A percentile compares a stretch with the other conserved stretches of the same genome.
phyloP scores from a whole-genome alignment of 2,888 invertebrate genomes.

The Priocnemis perturbator region DNA sequence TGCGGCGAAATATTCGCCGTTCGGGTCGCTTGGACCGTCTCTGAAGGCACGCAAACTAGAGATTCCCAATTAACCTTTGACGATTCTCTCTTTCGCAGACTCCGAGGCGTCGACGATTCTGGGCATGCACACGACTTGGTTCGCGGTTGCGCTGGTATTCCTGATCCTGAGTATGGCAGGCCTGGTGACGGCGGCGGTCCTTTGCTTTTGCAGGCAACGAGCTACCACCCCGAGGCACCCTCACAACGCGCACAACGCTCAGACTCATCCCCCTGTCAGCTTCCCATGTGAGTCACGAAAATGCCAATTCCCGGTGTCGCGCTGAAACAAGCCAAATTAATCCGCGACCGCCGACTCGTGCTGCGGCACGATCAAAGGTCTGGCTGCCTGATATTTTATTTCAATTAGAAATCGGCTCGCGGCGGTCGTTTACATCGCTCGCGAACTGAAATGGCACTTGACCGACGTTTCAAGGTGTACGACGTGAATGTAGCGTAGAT shows the following conservation, averaged over 20 bases:
- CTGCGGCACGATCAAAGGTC: neutral
- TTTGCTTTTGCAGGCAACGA: constrained; percentile 86
- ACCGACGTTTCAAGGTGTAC: too few species aligned
- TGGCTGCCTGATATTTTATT: too few species aligned
- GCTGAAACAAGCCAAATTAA: constrained; percentile 4
- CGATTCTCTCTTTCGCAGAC: constrained; percentile 73
- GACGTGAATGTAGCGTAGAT: too few species aligned
- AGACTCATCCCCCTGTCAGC: constrained; percentile 71
- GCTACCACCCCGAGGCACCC: constrained; percentile 73
- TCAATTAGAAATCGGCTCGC: too few species aligned
- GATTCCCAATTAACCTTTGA: too few species aligned
- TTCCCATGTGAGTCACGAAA: constrained; percentile 72
- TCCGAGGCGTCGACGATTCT: constrained; percentile 81
- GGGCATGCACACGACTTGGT: constrained; percentile 86
- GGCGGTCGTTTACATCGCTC: too few species aligned
- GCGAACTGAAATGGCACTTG: too few species aligned
- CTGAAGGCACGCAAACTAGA: too few species aligned
- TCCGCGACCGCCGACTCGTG: neutral
- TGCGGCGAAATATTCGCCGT: too few species aligned
- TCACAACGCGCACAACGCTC: constrained; percentile 72
- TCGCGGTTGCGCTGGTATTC: constrained; percentile 84
- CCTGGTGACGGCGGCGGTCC: constrained; percentile 82
- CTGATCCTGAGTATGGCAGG: constrained; percentile 83
- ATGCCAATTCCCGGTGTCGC: constrained; percentile 24
- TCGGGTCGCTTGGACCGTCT: too few species aligned